A percentile compares a stretch with the other conserved stretches of the same genome.
Conservation (phyloP, 2,113 vertebrate genomes). For the Sebastes fasciatus region DNA sequence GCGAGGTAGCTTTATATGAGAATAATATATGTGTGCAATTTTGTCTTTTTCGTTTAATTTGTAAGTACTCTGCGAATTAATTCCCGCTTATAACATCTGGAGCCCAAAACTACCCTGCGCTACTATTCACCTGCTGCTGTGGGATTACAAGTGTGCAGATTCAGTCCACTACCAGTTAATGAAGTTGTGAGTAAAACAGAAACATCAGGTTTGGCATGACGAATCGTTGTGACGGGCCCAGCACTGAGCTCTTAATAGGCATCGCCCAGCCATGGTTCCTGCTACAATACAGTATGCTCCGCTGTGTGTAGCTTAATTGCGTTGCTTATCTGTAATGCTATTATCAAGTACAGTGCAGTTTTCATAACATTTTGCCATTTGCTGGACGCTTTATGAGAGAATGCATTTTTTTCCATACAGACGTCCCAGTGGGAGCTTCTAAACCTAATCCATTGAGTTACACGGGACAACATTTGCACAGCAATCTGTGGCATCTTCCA, state of each 20-base stretch:
- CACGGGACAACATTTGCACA: constrained; percentile 60
- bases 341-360: constrained; percentile 62
- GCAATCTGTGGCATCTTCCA: constrained; percentile 68
- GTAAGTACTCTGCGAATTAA: neutral
- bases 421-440: constrained; percentile 46
- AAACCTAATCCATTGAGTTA: constrained; percentile 65
- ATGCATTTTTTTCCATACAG: constrained; percentile 23
- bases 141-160: constrained; percentile 20
- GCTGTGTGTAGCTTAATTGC: constrained; percentile 70
- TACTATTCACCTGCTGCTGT: constrained; percentile 5
- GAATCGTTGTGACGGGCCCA: constrained; percentile 62
- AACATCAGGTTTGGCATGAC: constrained; percentile 64
- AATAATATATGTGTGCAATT: neutral
- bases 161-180: constrained; percentile 34
- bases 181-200: constrained; percentile 53
- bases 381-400: constrained; percentile 42
- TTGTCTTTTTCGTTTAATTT: neutral
- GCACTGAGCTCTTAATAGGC: constrained; percentile 56
- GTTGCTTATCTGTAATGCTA: constrained; percentile 65
- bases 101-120: neutral
- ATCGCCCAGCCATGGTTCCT: constrained; percentile 26
- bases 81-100: neutral
- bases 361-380: constrained; percentile 59
- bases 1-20: neutral
- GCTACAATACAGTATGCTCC: constrained; percentile 38